phyloP scores from a whole-genome alignment of 2,113 vertebrate species.

The Melanotaenia duboulayi region DNA sequence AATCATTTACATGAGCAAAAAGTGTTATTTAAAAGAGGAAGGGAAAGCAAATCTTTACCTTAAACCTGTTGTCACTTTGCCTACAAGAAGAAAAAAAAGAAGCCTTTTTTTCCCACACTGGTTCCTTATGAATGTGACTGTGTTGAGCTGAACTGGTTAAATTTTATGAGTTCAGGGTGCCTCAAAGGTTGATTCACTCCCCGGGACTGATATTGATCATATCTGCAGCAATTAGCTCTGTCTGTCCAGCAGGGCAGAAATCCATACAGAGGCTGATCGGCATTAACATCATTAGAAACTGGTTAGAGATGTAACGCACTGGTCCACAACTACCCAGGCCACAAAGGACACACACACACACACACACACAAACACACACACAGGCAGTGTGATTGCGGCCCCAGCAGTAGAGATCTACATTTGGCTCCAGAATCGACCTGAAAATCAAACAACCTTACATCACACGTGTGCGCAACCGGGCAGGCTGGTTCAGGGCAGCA shows the following conservation, averaged over 20 bases:
- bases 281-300: slow-evolving; percentile 72
- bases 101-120: background rate
- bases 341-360: slow-evolving; percentile 46
- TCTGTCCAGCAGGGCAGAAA: slow-evolving; percentile 58
- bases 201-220: slow-evolving; percentile 61
- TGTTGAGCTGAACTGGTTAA: slow-evolving; percentile 32
- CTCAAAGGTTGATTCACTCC: slow-evolving; percentile 54
- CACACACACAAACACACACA: slow-evolving; percentile 24
- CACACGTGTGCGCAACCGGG: slow-evolving; percentile 69
- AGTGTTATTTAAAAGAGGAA: too few species aligned
- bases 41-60: too few species aligned
- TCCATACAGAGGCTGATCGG: slow-evolving; percentile 69
- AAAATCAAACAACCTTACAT: slow-evolving; percentile 75
- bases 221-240: slow-evolving; percentile 68
- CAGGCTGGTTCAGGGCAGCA: slow-evolving; percentile 44
- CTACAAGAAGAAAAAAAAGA: too few species aligned
- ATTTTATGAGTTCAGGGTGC: slow-evolving; percentile 25
- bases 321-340: slow-evolving; percentile 46
- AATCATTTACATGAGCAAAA: background rate
- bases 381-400: slow-evolving; percentile 65
- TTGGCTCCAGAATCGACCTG: slow-evolving; percentile 77
- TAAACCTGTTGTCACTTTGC: too few species aligned
- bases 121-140: background rate
- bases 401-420: slow-evolving; percentile 70
- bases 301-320: slow-evolving; percentile 56